phyloP scores from a whole-genome alignment of 2,888 invertebrate genomes.

The Acanthosepion pharaonis region DNA sequence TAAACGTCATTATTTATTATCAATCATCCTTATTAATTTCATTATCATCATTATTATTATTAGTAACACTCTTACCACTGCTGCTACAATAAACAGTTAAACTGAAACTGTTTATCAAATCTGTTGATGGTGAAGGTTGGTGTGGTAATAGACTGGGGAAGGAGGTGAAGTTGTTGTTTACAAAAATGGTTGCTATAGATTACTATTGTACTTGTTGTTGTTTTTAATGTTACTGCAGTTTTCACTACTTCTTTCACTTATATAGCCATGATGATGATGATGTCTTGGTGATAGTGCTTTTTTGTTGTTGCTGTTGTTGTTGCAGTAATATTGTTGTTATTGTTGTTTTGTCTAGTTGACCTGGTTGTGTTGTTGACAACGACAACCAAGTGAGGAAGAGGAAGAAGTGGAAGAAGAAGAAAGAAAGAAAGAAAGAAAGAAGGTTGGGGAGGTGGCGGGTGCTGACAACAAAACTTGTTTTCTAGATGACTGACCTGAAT shows the following conservation, averaged over 20 bases:
- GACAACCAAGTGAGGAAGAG: background rate
- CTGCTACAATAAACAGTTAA: background rate
- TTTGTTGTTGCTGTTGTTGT: background rate
- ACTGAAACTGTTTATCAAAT: background rate
- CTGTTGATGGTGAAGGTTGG: background rate
- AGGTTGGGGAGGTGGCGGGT: background rate
- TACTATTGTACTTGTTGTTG: conserved; percentile 17
- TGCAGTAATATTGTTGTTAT: background rate
- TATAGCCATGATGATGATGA: background rate
- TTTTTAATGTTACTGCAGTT: background rate
- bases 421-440: background rate
- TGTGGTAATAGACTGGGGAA: background rate
- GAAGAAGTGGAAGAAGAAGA: background rate
- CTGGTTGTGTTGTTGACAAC: conserved; percentile 33
- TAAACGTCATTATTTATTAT: background rate
- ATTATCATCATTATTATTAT: background rate
- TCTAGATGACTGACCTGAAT: conserved; percentile 12
- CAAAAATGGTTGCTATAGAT: conserved; percentile 33
- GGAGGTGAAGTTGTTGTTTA: background rate
- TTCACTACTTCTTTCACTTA: background rate
- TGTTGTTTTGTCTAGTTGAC: background rate
- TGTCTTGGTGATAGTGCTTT: background rate
- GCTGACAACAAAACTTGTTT: conserved; percentile 5
- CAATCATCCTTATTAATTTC: background rate
- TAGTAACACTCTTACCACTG: background rate